A percentile compares a stretch with the other conserved stretches of the same genome.
Conservation (phyloP, 2,888 invertebrate species). For the Spicauda simplicius region DNA sequence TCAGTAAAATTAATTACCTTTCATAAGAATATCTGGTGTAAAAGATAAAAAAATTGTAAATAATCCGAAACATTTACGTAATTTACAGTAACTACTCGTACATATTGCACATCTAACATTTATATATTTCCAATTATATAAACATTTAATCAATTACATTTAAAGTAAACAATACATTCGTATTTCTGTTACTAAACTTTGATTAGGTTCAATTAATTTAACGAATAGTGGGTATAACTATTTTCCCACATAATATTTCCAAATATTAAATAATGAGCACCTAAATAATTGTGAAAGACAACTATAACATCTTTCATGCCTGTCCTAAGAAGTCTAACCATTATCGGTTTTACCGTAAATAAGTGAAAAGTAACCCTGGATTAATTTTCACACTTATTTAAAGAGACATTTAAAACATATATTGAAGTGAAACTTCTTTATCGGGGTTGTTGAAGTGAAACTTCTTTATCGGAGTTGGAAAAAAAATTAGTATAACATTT, state of each 20-base stretch:
- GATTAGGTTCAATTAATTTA: background rate
- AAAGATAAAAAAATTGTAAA: constrained; percentile 11
- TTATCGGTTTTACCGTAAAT: constrained; percentile 33
- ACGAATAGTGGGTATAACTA: background rate
- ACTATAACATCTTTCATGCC: constrained; percentile 15
- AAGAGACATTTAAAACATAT: constrained; percentile 21
- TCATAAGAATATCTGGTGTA: constrained; percentile 22
- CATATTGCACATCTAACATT: constrained; percentile 34
- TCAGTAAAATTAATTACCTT: constrained; percentile 13
- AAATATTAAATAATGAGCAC: constrained; percentile 32
- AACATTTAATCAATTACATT: constrained; percentile 28
- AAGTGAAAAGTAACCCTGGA: constrained; percentile 34
- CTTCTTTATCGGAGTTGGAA: too few species aligned
- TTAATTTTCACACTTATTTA: constrained; percentile 26
- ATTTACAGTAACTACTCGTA: constrained; percentile 20
- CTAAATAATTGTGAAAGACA: constrained; percentile 34
- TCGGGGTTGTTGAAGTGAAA: too few species aligned
- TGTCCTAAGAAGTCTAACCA: constrained; percentile 9
- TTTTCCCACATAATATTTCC: constrained; percentile 12
- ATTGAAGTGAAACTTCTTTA: too few species aligned
- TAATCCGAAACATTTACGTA: constrained; percentile 21
- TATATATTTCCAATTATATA: constrained; percentile 34
- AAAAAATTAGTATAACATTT: too few species aligned
- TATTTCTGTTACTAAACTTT: constrained; percentile 9
- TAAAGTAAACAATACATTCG: constrained; percentile 17